Percentiles rank a stretch among this genome's conserved stretches.
phyloP scores from a whole-genome alignment of 2,888 invertebrate genomes.

The Plebejus argus region DNA sequence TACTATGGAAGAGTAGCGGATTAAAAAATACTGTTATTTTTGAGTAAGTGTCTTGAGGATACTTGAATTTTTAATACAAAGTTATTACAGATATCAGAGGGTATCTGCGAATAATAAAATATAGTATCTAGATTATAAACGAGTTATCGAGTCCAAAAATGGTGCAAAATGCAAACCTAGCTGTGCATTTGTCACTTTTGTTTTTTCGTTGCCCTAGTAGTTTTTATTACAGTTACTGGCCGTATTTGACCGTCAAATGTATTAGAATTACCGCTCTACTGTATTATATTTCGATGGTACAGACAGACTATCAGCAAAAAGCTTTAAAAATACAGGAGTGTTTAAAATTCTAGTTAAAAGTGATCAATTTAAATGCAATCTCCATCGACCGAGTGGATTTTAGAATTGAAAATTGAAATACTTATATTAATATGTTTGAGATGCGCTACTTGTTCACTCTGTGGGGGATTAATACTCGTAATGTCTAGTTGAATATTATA shows the following conservation, averaged over 20 bases:
- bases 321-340: not conserved
- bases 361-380: slow-evolving; percentile 8
- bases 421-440: not conserved
- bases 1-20: too few species aligned
- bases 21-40: too few species aligned
- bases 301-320: slow-evolving; percentile 5
- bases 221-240: not conserved
- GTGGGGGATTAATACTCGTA: too few species aligned
- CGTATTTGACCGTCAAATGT: not conserved
- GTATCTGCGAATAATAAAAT: too few species aligned
- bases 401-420: not conserved
- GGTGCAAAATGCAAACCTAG: too few species aligned
- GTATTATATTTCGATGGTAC: not conserved
- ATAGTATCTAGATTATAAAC: too few species aligned
- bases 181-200: too few species aligned
- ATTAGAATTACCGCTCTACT: not conserved
- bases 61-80: too few species aligned
- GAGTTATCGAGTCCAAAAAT: too few species aligned
- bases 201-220: not conserved
- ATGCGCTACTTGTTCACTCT: not conserved
- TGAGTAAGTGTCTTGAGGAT: too few species aligned
- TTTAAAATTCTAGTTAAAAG: not conserved
- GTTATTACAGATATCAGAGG: too few species aligned
- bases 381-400: not conserved
- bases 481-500: too few species aligned